phyloP scores from a whole-genome alignment of 2,113 vertebrate genomes.

The Arenaria interpres region DNA sequence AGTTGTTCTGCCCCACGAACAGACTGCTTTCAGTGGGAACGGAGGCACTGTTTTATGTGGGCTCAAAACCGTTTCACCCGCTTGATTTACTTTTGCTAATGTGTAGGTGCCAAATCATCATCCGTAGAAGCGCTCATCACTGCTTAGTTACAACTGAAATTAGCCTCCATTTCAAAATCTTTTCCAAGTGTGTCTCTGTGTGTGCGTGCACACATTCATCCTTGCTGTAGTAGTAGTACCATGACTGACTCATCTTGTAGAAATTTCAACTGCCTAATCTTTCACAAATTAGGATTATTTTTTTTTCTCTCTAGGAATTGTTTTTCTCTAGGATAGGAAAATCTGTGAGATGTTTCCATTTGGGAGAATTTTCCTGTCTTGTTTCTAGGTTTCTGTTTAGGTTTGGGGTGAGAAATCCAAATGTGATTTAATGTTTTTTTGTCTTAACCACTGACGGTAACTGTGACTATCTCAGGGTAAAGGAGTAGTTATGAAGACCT shows the following conservation, averaged over 20 bases:
- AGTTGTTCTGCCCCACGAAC: neutral
- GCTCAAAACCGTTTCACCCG: neutral
- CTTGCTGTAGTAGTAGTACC: neutral
- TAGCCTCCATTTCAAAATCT: conserved; percentile 2
- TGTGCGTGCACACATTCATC: neutral
- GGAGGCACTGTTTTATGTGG: neutral
- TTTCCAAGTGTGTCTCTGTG: neutral
- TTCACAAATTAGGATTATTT: neutral
- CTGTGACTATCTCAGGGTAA: neutral
- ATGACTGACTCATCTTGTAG: neutral
- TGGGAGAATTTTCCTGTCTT: neutral
- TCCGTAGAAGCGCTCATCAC: neutral
- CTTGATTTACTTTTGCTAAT: neutral
- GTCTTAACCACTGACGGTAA: neutral
- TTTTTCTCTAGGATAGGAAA: neutral
- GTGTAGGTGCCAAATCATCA: neutral
- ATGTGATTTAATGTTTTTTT: neutral
- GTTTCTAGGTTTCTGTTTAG: neutral
- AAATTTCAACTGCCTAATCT: neutral
- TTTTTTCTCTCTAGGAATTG: neutral
- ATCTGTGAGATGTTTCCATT: neutral
- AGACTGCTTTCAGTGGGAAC: neutral
- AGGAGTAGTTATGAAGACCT: neutral
- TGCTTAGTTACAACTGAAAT: neutral
- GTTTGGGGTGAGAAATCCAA: neutral